Conservation (phyloP, 1,140 invertebrate genomes). For the Diploscapter pachys region DNA sequence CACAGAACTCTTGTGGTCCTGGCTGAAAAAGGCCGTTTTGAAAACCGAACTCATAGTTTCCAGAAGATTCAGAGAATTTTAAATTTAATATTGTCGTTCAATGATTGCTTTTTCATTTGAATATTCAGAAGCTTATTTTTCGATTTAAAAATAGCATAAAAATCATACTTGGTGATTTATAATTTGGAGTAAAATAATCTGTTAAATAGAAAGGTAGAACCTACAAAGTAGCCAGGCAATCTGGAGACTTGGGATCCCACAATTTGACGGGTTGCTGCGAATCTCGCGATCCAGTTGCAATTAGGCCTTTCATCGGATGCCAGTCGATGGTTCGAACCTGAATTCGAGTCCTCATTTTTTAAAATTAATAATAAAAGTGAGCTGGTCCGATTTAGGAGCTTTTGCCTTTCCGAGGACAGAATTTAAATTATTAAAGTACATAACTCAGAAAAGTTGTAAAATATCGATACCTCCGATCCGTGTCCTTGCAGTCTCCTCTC, state of each 20-base stretch:
- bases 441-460: too few species aligned
- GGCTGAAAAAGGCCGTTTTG: conserved; percentile 65
- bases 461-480: conserved; percentile 74
- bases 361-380: neutral
- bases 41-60: neutral
- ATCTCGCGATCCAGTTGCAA: conserved; percentile 97
- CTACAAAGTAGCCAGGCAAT: conserved; percentile 68
- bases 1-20: conserved; percentile 97
- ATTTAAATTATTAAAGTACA: too few species aligned
- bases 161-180: neutral
- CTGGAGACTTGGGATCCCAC: conserved; percentile 95
- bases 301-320: conserved; percentile 94
- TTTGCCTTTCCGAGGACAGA: too few species aligned
- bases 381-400: too few species aligned
- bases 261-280: conserved; percentile 99
- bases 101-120: too few species aligned
- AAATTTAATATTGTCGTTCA: neutral
- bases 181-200: conserved; percentile 3
- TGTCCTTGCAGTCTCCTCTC: conserved; percentile 93
- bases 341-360: neutral
- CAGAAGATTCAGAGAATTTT: neutral
- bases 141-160: conserved; percentile 6
- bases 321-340: conserved; percentile 95
- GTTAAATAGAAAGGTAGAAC: conserved; percentile 41
- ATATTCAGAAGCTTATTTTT: too few species aligned